Conservation (phyloP, 1,140 invertebrate genomes). For the Melitaea cinxia region DNA sequence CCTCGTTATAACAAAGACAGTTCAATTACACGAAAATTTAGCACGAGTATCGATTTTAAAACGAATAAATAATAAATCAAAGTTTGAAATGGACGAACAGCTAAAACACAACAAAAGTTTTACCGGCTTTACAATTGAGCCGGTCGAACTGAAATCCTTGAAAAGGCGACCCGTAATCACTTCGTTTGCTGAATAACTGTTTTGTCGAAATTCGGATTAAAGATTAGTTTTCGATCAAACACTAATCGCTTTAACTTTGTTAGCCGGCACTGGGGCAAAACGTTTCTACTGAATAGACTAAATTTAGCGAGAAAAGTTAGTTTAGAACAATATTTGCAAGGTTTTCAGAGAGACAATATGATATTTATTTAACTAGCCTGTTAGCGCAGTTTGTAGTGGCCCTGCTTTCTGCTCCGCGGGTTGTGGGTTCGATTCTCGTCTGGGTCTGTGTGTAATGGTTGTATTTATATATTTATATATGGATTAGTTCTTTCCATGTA, state of each 20-base stretch:
- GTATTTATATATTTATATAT: too few species aligned
- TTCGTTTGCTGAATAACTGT: not conserved
- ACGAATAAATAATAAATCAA: not conserved
- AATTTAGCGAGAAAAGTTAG: not conserved
- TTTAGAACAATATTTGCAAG: too few species aligned
- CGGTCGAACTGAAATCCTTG: not conserved
- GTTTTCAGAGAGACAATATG: too few species aligned
- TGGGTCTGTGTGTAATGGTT: too few species aligned
- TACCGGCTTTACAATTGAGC: not conserved
- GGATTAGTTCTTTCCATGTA: too few species aligned
- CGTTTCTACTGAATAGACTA: not conserved
- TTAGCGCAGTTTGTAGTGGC: too few species aligned
- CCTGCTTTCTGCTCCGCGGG: too few species aligned
- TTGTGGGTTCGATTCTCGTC: too few species aligned
- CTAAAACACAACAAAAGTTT: not conserved
- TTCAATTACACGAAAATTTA: not conserved
- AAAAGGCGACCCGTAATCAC: not conserved
- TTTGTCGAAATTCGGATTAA: constrained; percentile 5
- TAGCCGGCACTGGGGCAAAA: not conserved
- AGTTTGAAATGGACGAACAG: not conserved
- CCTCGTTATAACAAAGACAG: too few species aligned
- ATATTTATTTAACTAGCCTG: too few species aligned
- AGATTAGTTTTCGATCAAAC: not conserved
- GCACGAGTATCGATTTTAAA: not conserved
- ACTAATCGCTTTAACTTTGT: not conserved